Base-by-base conservation (phyloP, 2,797 vertebrate genomes). In the Sebastes matsubarae region DNA sequence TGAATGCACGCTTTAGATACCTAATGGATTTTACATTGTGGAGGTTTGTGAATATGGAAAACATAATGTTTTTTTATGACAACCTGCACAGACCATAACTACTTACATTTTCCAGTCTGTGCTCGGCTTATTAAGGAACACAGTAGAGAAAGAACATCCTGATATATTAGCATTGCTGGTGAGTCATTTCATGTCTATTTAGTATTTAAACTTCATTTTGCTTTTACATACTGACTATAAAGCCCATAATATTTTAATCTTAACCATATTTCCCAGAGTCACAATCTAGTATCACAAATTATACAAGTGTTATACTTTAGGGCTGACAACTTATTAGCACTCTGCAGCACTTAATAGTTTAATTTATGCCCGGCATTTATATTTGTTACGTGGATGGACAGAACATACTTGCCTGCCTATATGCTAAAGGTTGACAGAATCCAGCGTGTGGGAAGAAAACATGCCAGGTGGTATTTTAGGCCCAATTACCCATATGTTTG, bases 401-500 rank as follows among this genome's bases (percentile, higher is more conserved):
- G 50, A 79, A 88, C 83, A 85, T 81, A 71, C 84, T 83, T 84
- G 73, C 64, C 57, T 76, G 75, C 81, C 88, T 82, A 66, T 82
- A 89, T 22, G 67, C 8, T 87, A 89, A 87, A 84, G 81, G 88
- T 85, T 92, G 85, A 88, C 30, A 82, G 84, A 68, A 82, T 80
- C 72, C 64, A 67, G 68, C 69, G 79, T 71, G 75, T 66, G 81
- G 68, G 68, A 72, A 72, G 74, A 84, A 89, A 91, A 92, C 87
- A 93, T 85, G 85, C 84, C 88, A 85, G 84, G 67, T 93, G 93
- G 78, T 92, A 94, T 94, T 95, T 93, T 90, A 90, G 86, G 86
- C 91, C 92, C 91, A 95, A 95, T 95, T 94, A 94, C 89, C 90
- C 87, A 84, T 86, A 92, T 92, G 94, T 90, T 94, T 86, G 88